Evolutionary conservation across 2,113 vertebrate genomes (phyloP).

Genomic region (Sisor rabdophorus): DNA sequence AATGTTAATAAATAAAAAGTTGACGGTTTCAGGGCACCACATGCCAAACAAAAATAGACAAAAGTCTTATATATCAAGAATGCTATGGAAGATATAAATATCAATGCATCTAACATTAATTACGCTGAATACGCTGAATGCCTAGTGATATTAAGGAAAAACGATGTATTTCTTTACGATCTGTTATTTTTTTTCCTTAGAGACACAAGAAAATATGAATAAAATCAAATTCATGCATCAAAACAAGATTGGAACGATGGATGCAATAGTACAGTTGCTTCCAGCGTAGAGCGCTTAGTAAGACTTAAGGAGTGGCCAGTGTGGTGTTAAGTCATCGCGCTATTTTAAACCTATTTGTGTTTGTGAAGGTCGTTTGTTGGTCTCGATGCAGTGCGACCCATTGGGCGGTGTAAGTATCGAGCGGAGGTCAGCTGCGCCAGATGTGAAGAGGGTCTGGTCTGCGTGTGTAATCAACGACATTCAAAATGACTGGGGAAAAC

Average conservation of each 20-base stretch:
- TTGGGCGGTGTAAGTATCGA: constrained; percentile 48
- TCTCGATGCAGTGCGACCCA: constrained; percentile 50
- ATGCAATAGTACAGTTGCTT: no score
- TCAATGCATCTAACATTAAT: neutral
- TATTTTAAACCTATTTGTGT: constrained; percentile 23
- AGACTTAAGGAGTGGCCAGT: neutral
- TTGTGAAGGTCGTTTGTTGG: constrained; percentile 28
- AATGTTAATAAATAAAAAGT: neutral
- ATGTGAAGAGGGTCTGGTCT: constrained; percentile 73
- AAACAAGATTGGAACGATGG: no score
- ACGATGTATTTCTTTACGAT: neutral
- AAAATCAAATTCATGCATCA: no score
- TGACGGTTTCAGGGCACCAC: neutral
- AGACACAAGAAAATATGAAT: no score
- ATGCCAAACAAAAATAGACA: neutral
- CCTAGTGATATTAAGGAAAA: neutral
- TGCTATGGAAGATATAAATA: neutral
- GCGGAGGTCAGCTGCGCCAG: constrained; percentile 55
- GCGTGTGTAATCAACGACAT: constrained; percentile 70
- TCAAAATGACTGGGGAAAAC: neutral
- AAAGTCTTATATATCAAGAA: neutral
- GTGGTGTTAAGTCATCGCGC: constrained; percentile 6
- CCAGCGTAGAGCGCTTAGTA: no score
- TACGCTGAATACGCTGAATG: neutral
- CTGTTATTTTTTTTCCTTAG: neutral